These are phyloP conservation scores for Sinodicranocentrus sp. DNA, from an alignment of 2,888 invertebrate species.

Conservation along the genomic window DNA sequence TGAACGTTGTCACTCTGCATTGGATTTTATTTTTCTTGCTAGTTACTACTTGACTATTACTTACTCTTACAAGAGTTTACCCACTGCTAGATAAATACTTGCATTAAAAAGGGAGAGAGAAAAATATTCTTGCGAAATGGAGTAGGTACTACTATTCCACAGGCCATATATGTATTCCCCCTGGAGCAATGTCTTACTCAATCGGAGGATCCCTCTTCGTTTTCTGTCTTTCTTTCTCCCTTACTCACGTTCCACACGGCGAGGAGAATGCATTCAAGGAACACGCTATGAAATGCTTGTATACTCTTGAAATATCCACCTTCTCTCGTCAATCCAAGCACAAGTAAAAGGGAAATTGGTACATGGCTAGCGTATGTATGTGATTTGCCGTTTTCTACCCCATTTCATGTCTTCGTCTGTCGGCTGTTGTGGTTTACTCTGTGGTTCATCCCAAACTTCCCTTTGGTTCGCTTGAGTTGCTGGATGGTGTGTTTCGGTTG, in stretches of 20 bases:
- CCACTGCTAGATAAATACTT: neutral
- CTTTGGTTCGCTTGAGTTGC: slow-evolving; percentile 30
- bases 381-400: slow-evolving; percentile 57
- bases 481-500: slow-evolving; percentile 1
- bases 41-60: neutral
- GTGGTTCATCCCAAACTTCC: slow-evolving; percentile 42
- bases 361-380: slow-evolving; percentile 29
- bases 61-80: slow-evolving; percentile 15
- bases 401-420: slow-evolving; percentile 45
- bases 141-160: neutral
- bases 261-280: neutral
- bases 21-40: slow-evolving; percentile 13
- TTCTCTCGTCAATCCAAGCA: slow-evolving; percentile 13
- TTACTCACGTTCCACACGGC: slow-evolving; percentile 10
- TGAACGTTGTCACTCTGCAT: neutral
- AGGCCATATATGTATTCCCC: slow-evolving; percentile 31
- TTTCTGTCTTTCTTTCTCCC: slow-evolving; percentile 13
- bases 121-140: too few relatives aligned
- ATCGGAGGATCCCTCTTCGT: slow-evolving; percentile 41
- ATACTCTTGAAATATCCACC: neutral
- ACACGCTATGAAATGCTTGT: slow-evolving; percentile 2
- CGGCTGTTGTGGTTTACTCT: slow-evolving; percentile 49
- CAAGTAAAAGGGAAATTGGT: slow-evolving; percentile 38
- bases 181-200: slow-evolving; percentile 57
- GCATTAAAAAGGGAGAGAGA: neutral